These are phyloP conservation scores for Cryptocheilus praepositus DNA, from an alignment of 2,888 invertebrate genomes.

Conservation along the genomic window DNA sequence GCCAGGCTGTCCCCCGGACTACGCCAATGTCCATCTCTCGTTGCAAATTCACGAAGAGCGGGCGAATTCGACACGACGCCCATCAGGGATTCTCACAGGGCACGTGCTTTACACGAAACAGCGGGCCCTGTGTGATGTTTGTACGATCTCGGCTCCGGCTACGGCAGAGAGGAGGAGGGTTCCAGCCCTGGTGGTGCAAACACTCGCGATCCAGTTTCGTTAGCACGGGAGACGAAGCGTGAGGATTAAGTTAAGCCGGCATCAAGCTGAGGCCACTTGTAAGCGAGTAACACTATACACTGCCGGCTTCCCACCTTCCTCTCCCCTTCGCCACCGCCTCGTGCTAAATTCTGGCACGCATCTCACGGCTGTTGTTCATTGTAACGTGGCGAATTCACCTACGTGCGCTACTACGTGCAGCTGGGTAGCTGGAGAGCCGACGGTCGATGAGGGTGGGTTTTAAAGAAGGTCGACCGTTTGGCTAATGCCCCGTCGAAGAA, in stretches of 20 bases:
- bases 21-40: not conserved
- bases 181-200: constrained; percentile 8
- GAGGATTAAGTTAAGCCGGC: constrained; percentile 37
- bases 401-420: too few species aligned
- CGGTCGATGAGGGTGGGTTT: too few species aligned
- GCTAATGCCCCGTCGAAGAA: too few species aligned
- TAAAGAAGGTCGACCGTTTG: too few species aligned
- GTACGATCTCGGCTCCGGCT: constrained; percentile 1
- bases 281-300: not conserved
- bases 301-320: not conserved
- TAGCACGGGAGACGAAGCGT: constrained; percentile 23
- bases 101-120: constrained; percentile 1
- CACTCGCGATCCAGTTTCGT: constrained; percentile 30
- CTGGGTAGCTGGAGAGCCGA: too few species aligned
- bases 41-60: constrained; percentile 6
- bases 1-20: too few species aligned
- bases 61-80: not conserved
- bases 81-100: constrained; percentile 10
- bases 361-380: too few species aligned
- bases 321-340: too few species aligned
- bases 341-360: too few species aligned
- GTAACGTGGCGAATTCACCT: too few species aligned
- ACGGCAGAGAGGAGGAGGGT: not conserved
- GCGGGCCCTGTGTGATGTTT: constrained; percentile 7
- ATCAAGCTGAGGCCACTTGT: constrained; percentile 5